Base-by-base conservation (phyloP, 1,140 invertebrate genomes). In the Orchesella cincta region DNA sequence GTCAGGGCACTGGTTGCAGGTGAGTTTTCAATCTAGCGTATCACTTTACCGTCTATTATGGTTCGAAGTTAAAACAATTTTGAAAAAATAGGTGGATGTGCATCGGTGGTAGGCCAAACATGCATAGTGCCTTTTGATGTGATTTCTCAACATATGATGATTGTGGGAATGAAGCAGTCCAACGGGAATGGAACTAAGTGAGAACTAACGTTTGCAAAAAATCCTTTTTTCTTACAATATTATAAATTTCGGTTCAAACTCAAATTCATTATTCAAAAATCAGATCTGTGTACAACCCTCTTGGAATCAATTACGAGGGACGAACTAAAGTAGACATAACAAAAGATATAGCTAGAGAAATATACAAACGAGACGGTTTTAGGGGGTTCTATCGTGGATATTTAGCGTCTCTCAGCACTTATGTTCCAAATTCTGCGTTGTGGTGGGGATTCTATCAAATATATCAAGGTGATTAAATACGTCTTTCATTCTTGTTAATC, bases 391-490 rank as follows among this genome's bases (percentile, higher is more conserved):
- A 98, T 85, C 87, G 95, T 80, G 97, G 97, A 0, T 98, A 98
- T 85, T 88, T 92, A 34, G 94, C 95, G 31, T 98, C 96, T 26
- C 86, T 98, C 0, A 91, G 92, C 79, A 93, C 94, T 1, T 98
- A 97, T 87, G 95, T 97, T 76, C 96, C 96, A 12, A 98, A 96
- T 85, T 96, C 94, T 76, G 96, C 95, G 16, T 88, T 98, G 28
- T 98, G 96, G 96, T 98, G 96, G 96, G 92, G 91, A 36, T 93
- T 98, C 82, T 98, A 98, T 87, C 94, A 95, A 77, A 88, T 93
- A 64, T 98, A 97, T 86, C 94, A 96, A 90, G 94, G 95, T 97
- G 87, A 85, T 81, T 83, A 34, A 51, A 28, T 20, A 71, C 33
- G 0, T 26, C 54, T 20, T 70, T 18, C 39, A 73, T 34, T n/a